Percentiles rank a stretch among this genome's conserved stretches.
Conservation (phyloP, 2,113 vertebrate genomes). For the Urocitellus parryii region DNA sequence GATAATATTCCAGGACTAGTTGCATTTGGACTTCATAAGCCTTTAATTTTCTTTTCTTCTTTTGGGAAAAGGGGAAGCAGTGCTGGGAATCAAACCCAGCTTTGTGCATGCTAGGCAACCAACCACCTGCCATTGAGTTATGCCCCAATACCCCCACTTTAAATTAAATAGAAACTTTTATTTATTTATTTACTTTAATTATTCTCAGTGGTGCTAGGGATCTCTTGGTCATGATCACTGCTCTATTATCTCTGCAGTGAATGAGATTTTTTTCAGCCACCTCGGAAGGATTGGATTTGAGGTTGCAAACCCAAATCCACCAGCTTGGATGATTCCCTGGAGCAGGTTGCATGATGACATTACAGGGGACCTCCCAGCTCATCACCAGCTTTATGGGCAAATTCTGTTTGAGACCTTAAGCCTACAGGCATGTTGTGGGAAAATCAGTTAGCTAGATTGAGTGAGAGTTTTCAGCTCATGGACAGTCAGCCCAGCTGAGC, state of each 20-base stretch:
- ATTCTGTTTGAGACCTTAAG: constrained; percentile 87
- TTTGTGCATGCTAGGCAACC: neutral
- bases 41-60: constrained; percentile 80
- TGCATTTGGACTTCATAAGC: constrained; percentile 90
- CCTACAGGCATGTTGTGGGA: constrained; percentile 91
- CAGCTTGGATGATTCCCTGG: constrained; percentile 91
- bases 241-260: constrained; percentile 91
- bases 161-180: neutral
- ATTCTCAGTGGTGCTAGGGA: neutral
- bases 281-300: constrained; percentile 91
- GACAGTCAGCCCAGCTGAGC: constrained; percentile 89
- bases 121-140: neutral
- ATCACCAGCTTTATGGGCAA: constrained; percentile 89
- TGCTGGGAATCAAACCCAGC: neutral
- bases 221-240: constrained; percentile 89
- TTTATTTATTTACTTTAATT: neutral
- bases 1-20: constrained; percentile 92
- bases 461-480: constrained; percentile 87
- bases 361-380: constrained; percentile 91
- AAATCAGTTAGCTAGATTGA: constrained; percentile 89
- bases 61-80: neutral
- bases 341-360: constrained; percentile 90
- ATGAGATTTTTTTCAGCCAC: constrained; percentile 86
- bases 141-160: neutral
- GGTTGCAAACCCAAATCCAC: constrained; percentile 91